Evolutionary conservation across 2,888 invertebrate species (phyloP), one percentile per base, ranked within the genome.

Genomic region (Subacronicta megacephala): DNA sequence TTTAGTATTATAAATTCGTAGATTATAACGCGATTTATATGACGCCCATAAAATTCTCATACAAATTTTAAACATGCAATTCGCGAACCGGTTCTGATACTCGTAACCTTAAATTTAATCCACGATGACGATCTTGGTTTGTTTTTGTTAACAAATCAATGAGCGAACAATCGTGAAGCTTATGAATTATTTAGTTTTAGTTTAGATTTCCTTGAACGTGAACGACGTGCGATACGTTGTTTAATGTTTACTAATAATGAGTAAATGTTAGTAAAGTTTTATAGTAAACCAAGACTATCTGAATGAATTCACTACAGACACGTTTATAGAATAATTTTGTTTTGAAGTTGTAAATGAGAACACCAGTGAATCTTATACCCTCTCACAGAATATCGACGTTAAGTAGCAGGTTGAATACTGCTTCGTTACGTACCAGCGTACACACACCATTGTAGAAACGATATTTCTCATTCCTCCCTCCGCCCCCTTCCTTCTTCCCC

Each of bases 111-210:
- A 47, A 37, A 26, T 38, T 13, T 33, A 45, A 50, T 15, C 44
- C 7, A 29, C 15, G 33, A 37, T 47, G 60, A 53, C 57, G 46
- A 45, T 52, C 7, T 42, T 26, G 33, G 33, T 66, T 71, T 74
- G 70, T 77, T 76, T 76, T 72, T 74, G 68, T 72, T 71, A 68
- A 65, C 72, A 62, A 72, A 66, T 66, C 47, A 65, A 47, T 60
- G 53, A 57, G 36, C 35, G 41, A 55, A 36, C 46, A 29, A 40
- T 26, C 29, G 9, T 47, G 36, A 54, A 47, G 17, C 64, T 75
- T 58, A 80, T 82, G 68, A 78, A 80, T 82, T 71, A 82, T 78
- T 64, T 54, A 80, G 60, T 23, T 26, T 10, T 26, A 57, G 49
- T 26, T 26, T 26, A 44, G 23, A 53, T 69, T 78, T 73, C 79